phyloP scores from a whole-genome alignment of 2,113 vertebrate genomes.

The Physeter macrocephalus region DNA sequence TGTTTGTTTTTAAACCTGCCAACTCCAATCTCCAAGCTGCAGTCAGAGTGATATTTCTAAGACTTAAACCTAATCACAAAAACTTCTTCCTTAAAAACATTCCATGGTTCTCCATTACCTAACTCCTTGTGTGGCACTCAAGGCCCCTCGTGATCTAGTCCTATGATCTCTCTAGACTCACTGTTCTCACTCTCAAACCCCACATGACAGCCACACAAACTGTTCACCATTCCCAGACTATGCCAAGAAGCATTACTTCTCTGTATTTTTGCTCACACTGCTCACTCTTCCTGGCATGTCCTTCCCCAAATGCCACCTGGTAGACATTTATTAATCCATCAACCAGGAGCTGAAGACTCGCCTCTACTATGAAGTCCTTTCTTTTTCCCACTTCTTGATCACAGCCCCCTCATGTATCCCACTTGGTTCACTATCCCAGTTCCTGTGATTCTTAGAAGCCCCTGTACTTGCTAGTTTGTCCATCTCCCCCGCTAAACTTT shows the following conservation, averaged over 20 bases:
- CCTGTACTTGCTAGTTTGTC: background rate
- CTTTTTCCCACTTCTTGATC: background rate
- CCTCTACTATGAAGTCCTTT: background rate
- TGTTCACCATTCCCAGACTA: background rate
- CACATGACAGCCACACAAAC: background rate
- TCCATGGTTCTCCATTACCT: background rate
- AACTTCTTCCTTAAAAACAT: background rate
- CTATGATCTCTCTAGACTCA: background rate
- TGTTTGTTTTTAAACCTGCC: background rate
- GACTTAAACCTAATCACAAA: background rate
- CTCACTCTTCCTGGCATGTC: background rate
- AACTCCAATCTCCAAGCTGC: background rate
- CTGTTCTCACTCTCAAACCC: background rate
- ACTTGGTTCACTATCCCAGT: background rate
- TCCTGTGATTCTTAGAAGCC: background rate
- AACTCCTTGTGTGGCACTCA: background rate
- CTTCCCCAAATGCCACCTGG: background rate
- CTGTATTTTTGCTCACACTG: background rate
- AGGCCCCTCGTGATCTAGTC: background rate
- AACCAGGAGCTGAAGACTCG: background rate
- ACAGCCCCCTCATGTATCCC: background rate
- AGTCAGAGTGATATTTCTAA: slow-evolving; percentile 7
- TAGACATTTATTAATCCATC: background rate
- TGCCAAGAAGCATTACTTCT: background rate
- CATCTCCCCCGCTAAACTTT: background rate